These are phyloP conservation scores for Saxidomus purpurata DNA, from an alignment of 1,140 invertebrate genomes.

Conservation along the genomic window DNA sequence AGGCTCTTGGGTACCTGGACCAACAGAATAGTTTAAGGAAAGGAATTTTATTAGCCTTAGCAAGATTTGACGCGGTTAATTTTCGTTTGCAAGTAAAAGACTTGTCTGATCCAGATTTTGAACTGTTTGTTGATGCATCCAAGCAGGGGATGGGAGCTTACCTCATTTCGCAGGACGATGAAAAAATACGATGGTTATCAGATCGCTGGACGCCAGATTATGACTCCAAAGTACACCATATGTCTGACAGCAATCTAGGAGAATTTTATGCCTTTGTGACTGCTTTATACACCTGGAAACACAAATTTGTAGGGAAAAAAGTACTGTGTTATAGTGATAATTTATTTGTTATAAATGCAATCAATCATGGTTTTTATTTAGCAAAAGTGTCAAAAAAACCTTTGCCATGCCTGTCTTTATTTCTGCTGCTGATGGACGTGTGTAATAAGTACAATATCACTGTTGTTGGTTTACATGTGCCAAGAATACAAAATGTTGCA, in stretches of 20 bases:
- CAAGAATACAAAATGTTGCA: slow-evolving; percentile 71
- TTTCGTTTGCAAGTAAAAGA: neutral
- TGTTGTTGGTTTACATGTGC: slow-evolving; percentile 68
- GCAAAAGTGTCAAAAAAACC: neutral
- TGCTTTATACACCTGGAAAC: slow-evolving; percentile 77
- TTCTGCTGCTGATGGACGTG: slow-evolving; percentile 60
- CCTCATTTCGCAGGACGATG: slow-evolving; percentile 62
- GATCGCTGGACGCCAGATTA: slow-evolving; percentile 63
- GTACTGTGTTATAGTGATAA: slow-evolving; percentile 75
- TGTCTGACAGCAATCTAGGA: slow-evolving; percentile 44
- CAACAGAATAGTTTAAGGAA: slow-evolving; percentile 38
- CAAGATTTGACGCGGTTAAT: neutral
- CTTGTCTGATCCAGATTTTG: slow-evolving; percentile 63
- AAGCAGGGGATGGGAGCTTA: slow-evolving; percentile 75
- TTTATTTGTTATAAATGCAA: slow-evolving; percentile 47
- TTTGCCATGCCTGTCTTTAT: slow-evolving; percentile 42
- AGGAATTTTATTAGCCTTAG: neutral
- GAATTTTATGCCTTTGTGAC: slow-evolving; percentile 75
- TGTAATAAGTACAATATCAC: slow-evolving; percentile 67
- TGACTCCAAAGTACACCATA: neutral
- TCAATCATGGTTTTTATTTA: slow-evolving; percentile 67
- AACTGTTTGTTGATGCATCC: slow-evolving; percentile 77
- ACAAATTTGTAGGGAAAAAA: slow-evolving; percentile 74
- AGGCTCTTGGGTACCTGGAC: slow-evolving; percentile 63
- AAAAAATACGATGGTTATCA: slow-evolving; percentile 66